These are phyloP conservation scores for Drosophila navojoa DNA, from an alignment of 1,140 invertebrate species.

Conservation along the genomic window DNA sequence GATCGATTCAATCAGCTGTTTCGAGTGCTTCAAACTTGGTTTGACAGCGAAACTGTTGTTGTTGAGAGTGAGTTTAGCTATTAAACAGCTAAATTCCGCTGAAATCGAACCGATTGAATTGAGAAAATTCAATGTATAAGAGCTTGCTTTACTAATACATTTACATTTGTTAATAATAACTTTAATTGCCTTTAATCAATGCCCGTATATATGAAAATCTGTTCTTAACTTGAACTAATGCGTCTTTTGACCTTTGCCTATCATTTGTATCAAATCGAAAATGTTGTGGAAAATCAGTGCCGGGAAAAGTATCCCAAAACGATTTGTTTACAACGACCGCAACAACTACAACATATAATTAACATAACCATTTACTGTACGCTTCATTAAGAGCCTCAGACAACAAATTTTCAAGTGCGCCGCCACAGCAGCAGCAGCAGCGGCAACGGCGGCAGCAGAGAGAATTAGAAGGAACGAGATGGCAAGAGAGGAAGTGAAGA, in stretches of 20 bases:
- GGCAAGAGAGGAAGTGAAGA: conserved; percentile 5
- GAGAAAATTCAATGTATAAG: neutral
- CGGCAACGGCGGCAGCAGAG: neutral
- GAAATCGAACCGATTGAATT: neutral
- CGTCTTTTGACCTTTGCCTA: conserved; percentile 52
- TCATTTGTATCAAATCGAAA: conserved; percentile 7
- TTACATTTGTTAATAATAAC: neutral
- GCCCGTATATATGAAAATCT: too few relatives aligned
- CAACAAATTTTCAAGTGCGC: conserved; percentile 77
- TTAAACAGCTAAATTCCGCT: conserved; percentile 16
- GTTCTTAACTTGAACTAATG: conserved; percentile 39
- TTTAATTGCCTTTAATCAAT: neutral
- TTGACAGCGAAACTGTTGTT: conserved; percentile 14
- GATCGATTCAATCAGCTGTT: conserved; percentile 25
- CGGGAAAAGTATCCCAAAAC: conserved; percentile 43
- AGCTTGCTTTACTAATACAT: neutral
- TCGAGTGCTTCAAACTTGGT: conserved; percentile 33
- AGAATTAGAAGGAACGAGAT: neutral
- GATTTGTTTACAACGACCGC: conserved; percentile 63
- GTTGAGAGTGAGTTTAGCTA: conserved; percentile 9
- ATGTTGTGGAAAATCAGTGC: conserved; percentile 50
- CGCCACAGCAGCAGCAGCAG: neutral
- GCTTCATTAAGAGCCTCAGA: conserved; percentile 72
- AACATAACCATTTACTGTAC: conserved; percentile 68
- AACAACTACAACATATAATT: conserved; percentile 12